Evolutionary conservation across 2,797 vertebrate species (phyloP), one percentile per base, ranked within the genome.

Genomic region (Amphiprion clarkii): DNA sequence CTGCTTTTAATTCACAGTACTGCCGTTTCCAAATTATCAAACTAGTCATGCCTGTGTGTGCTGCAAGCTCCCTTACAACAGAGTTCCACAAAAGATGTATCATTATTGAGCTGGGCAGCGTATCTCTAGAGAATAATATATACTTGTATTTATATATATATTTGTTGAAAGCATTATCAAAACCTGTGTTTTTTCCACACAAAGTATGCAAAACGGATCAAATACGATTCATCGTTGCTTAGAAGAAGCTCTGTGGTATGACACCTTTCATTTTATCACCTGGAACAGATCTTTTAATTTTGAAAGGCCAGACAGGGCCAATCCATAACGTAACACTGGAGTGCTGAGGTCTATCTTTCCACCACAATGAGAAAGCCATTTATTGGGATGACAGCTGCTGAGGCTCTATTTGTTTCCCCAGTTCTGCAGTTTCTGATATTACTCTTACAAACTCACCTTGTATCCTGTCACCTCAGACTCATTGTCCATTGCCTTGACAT

Each of bases 381-480:
- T 86, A 84, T 84, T 79, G 56, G 81, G 70, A 72, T 78, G 88
- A 87, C 87, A 89, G 88, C 84, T 83, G 83, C 82, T 3, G 54
- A 78, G 73, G 64, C 83, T 79, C 62, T 65, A 80, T 88, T 91
- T 91, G 82, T 90, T 87, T 85, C 73, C 74, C 14, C 36, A 65
- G 49, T 85, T 79, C 55, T 74, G 74, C 59, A 65, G 49, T 72
- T 83, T 71, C 60, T 81, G 67, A 67, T 65, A 56, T 86, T 68
- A 66, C 67, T 74, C 83, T 63, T 57, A 86, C 85, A 86, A 79
- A 78, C 94, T 95, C 90, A 96, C 96, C 95, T 98, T 97, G 90
- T 97, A 97, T 82, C 96, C 96, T 49, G 96, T 82, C 68, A 97
- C 96, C 83, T 97, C 94, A 2, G 97, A 98, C 85, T 98, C 96